phyloP scores from a whole-genome alignment of 2,797 vertebrate genomes.

The Myotis daubentonii region DNA sequence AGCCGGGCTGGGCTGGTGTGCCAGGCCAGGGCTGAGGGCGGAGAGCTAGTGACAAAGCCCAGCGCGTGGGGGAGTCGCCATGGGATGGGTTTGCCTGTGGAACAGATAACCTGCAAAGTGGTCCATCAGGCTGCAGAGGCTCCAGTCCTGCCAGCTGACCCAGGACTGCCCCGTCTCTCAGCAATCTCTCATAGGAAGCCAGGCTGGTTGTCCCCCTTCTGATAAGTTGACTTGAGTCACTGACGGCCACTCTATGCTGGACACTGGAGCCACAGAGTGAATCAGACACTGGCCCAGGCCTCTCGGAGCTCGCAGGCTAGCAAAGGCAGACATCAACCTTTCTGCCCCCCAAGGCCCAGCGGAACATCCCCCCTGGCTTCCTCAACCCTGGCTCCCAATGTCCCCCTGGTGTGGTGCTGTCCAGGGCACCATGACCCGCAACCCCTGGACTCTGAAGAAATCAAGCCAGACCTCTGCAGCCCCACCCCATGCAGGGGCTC shows the following conservation, averaged over 20 bases:
- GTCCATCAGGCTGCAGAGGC: not conserved
- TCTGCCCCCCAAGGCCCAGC: not conserved
- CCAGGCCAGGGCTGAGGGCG: rapidly evolving
- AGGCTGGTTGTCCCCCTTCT: not conserved
- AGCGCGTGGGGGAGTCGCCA: rapidly evolving
- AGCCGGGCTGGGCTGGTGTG: not conserved
- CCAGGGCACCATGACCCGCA: not conserved
- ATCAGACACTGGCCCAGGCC: not conserved
- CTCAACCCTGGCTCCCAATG: not conserved
- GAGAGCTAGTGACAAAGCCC: not conserved
- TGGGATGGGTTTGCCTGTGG: not conserved
- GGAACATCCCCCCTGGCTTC: not conserved
- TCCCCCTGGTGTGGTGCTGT: not conserved
- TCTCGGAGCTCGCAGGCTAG: not conserved
- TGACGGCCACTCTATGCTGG: not conserved
- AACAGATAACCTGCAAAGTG: not conserved
- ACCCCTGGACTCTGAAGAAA: not conserved
- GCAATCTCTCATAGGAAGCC: not conserved
- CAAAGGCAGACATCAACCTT: not conserved
- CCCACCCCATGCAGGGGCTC: not conserved
- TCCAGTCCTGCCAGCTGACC: not conserved
- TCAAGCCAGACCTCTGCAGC: not conserved
- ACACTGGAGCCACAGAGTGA: not conserved
- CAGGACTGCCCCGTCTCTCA: not conserved
- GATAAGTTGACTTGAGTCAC: not conserved